Conservation (phyloP, 2,888 invertebrate species). For the Aphodius granarius region DNA sequence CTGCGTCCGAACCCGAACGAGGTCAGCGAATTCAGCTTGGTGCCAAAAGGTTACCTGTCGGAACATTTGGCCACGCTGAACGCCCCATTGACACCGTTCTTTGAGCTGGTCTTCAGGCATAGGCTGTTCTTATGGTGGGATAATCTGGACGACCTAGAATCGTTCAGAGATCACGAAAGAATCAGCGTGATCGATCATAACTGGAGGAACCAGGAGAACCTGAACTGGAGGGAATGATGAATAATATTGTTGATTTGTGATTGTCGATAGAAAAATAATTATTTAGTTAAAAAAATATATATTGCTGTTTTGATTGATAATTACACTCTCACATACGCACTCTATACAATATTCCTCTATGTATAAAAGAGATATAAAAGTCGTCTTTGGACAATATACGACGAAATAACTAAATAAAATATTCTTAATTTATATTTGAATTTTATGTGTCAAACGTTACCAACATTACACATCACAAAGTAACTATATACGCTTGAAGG, state of each 20-base stretch:
- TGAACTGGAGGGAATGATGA: not conserved
- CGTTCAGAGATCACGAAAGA: constrained; percentile 65
- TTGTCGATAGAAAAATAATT: not conserved
- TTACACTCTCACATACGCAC: too few relatives aligned
- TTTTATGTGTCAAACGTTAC: not conserved
- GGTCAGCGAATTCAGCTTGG: constrained; percentile 78
- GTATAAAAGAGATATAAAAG: too few relatives aligned
- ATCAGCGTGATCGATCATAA: constrained; percentile 43
- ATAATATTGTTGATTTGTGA: not conserved
- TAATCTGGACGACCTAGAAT: constrained; percentile 74
- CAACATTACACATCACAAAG: not conserved
- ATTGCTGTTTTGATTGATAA: too few relatives aligned
- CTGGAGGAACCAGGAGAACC: not conserved
- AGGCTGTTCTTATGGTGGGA: constrained; percentile 91
- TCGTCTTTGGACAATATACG: too few relatives aligned
- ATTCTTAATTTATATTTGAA: too few relatives aligned
- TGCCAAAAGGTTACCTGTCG: constrained; percentile 70
- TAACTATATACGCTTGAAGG: not conserved
- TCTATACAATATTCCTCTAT: too few relatives aligned
- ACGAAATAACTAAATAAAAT: too few relatives aligned
- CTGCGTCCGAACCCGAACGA: constrained; percentile 87
- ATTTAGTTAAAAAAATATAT: not conserved
- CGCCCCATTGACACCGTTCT: constrained; percentile 91
- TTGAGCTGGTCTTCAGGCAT: constrained; percentile 79
- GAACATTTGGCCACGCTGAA: constrained; percentile 63